Percentiles rank a stretch among this genome's conserved stretches.
Evolutionary conservation across 1,140 invertebrate genomes (phyloP).

Genomic region (Penaeus chinensis): DNA sequence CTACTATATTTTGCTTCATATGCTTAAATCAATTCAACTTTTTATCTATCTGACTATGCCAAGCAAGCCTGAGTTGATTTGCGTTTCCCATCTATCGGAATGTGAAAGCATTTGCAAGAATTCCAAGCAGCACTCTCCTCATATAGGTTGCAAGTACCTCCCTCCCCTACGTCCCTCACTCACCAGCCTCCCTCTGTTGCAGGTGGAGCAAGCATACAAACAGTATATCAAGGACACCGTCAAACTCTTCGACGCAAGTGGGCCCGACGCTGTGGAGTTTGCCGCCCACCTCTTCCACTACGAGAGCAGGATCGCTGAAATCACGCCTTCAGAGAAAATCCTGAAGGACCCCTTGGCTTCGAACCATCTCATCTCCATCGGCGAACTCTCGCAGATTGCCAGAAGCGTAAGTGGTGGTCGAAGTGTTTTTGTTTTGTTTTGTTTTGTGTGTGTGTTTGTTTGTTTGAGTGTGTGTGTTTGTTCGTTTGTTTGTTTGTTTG

Average conservation of each 20-base stretch:
- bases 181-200: neutral
- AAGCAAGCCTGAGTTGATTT: too few relatives aligned
- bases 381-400: conserved; percentile 68
- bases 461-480: too few relatives aligned
- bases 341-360: conserved; percentile 68
- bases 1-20: too few relatives aligned
- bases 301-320: conserved; percentile 74
- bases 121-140: too few relatives aligned
- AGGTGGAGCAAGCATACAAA: conserved; percentile 73
- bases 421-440: neutral
- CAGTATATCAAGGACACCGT: conserved; percentile 73
- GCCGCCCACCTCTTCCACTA: conserved; percentile 74
- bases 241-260: conserved; percentile 71
- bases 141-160: too few relatives aligned
- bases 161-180: too few relatives aligned
- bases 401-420: conserved; percentile 67
- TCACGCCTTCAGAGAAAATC: conserved; percentile 68
- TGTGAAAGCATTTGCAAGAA: too few relatives aligned
- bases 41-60: too few relatives aligned
- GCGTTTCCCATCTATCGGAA: too few relatives aligned
- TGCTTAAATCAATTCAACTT: too few relatives aligned
- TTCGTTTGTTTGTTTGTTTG: too few relatives aligned
- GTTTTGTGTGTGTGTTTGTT: neutral
- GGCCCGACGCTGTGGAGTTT: conserved; percentile 70
- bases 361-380: conserved; percentile 68